These are phyloP conservation scores for Amphiprion percula DNA, from an alignment of 2,113 vertebrate species.

Conservation along the genomic window DNA sequence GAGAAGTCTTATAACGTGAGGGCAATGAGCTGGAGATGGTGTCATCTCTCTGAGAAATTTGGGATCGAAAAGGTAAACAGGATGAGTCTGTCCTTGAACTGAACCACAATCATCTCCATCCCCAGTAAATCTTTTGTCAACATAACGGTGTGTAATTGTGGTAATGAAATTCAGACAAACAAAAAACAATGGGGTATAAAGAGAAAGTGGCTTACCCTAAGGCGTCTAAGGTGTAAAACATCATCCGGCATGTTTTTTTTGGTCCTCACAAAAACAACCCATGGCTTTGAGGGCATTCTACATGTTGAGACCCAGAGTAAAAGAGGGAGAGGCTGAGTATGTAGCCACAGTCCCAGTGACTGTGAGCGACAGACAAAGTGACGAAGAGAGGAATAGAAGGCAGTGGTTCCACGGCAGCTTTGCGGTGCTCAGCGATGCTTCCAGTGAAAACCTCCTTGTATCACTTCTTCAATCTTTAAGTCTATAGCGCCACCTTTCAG, in stretches of 20 bases:
- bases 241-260: conserved; percentile 88
- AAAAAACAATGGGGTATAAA: not conserved
- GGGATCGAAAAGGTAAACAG: conserved; percentile 15
- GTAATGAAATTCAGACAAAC: not conserved
- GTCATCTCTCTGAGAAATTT: not conserved
- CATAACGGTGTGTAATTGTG: not conserved
- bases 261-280: conserved; percentile 71
- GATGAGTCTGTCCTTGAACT: not conserved
- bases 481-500: conserved; percentile 38
- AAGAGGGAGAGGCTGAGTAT: conserved; percentile 52
- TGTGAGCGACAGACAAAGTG: conserved; percentile 31
- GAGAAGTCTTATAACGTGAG: conserved; percentile 5
- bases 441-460: conserved; percentile 64
- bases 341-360: conserved; percentile 69
- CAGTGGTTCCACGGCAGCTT: conserved; percentile 47
- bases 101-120: conserved; percentile 3
- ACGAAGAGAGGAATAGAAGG: conserved; percentile 23
- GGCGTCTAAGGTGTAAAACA: conserved; percentile 86
- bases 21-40: conserved; percentile 2
- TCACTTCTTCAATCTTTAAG: conserved; percentile 48
- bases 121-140: not conserved
- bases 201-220: conserved; percentile 85
- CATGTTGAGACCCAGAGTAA: conserved; percentile 20
- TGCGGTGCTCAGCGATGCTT: conserved; percentile 55
- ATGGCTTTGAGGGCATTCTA: conserved; percentile 70